Base-by-base conservation (phyloP, 2,113 vertebrate species). In the Symphodus melops region DNA sequence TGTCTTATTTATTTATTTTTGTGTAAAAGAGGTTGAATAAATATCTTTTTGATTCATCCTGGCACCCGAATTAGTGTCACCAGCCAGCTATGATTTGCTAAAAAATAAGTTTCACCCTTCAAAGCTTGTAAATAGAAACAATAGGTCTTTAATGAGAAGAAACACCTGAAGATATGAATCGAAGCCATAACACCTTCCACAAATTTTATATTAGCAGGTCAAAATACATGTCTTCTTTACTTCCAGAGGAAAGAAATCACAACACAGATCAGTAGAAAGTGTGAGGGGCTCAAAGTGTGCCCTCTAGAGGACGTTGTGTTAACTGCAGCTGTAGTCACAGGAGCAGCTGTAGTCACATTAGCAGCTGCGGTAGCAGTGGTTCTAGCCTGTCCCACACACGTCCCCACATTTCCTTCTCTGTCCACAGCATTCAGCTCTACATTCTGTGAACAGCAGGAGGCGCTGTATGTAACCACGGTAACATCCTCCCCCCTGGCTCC, bases 351-450 rank as follows among this genome's bases (percentile, higher is more conserved):
- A 4, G 73, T 74, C 4, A 25, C 33, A 9, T 25, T 48, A 1
- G 39, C 51, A 65, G 48, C 17, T 0, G 86, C 61, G 28, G 5
- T 3, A 6, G 28, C 5, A 33, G 28, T 33, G 28, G 7, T 83
- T 89, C 88, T 93, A 70, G 93, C 93, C 72, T 92, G 93, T 44
- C 70, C 85, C 28, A 64, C 39, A 61, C 94, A 94, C 3, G n/a
- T 72, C 3, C 83, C 90, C 68, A 91, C 90, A 25, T 94, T 93
- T 36, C 94, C 94, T 2, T 73, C 92, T 25, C 4, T 33, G 48
- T 94, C 93, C 21, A 94, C 86, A 20, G 64, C 86, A 13, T 81
- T 28, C 70, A 94, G 78, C 79, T 83, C 78, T n/a, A 94, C 87
- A 13, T 16, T 82, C 56, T 46, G 68, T 25, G 77, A 87, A 28